phyloP scores from a whole-genome alignment of 2,888 invertebrate species.

The Drosophila paranaensis region DNA sequence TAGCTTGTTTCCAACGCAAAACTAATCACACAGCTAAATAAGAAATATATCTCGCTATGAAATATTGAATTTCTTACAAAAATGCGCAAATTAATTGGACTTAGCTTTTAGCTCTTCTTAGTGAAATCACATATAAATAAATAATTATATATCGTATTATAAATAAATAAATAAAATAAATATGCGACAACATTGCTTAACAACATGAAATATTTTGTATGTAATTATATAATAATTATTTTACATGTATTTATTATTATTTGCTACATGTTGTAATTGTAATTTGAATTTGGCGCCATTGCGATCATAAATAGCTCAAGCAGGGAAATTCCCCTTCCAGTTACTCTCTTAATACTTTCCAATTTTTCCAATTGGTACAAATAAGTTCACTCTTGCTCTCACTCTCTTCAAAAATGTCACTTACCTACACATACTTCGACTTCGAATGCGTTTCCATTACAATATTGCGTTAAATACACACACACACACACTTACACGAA shows the following conservation, averaged over 20 bases:
- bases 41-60: background rate
- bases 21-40: constrained; percentile 3
- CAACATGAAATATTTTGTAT: background rate
- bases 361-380: no score
- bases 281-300: background rate
- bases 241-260: no score
- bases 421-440: background rate
- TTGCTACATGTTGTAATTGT: no score
- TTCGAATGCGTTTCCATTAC: background rate
- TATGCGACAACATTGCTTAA: background rate
- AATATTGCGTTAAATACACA: background rate
- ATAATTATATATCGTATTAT: no score
- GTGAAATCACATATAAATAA: no score
- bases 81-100: background rate
- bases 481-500: background rate
- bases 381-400: no score
- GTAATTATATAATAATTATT: no score
- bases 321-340: background rate
- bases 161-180: no score
- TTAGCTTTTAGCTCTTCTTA: no score
- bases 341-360: no score
- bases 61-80: background rate
- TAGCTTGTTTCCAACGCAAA: constrained; percentile 18
- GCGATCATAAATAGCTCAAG: background rate
- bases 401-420: background rate